phyloP scores from a whole-genome alignment of 2,113 vertebrate species.

The Cryptomyrus ogoouensis region DNA sequence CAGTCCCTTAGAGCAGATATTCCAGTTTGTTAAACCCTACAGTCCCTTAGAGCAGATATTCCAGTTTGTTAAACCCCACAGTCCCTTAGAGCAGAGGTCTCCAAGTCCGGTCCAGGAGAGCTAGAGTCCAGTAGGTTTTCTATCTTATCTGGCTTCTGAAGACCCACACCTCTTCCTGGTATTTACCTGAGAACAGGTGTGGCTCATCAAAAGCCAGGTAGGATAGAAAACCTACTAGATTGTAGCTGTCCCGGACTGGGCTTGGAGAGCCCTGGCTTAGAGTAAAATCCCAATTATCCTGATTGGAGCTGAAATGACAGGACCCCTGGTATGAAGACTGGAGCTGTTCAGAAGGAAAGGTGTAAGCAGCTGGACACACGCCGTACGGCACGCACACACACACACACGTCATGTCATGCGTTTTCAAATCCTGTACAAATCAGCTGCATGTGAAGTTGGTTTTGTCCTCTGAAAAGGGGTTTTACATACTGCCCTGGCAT shows the following conservation, averaged over 20 bases:
- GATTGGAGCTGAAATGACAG: background rate
- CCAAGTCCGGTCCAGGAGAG: no score
- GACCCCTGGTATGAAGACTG: background rate
- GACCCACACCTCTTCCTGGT: background rate
- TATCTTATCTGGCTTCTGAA: background rate
- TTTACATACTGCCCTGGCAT: background rate
- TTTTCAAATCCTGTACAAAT: background rate
- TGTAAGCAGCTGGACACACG: background rate
- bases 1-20: background rate
- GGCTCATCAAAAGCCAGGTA: background rate
- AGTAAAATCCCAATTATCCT: background rate
- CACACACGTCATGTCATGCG: background rate
- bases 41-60: background rate
- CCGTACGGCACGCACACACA: background rate
- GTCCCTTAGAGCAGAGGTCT: background rate
- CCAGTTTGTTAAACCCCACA: background rate
- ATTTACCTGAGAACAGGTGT: background rate
- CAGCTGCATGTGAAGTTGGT: background rate
- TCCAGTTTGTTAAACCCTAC: background rate
- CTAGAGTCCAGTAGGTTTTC: background rate
- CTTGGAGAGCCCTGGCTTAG: background rate
- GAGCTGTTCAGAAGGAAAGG: background rate
- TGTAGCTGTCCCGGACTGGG: background rate
- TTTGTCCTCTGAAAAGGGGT: background rate
- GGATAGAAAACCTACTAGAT: background rate